Base-by-base conservation (phyloP, 2,797 vertebrate genomes). In the Sebastolobus alascanus region DNA sequence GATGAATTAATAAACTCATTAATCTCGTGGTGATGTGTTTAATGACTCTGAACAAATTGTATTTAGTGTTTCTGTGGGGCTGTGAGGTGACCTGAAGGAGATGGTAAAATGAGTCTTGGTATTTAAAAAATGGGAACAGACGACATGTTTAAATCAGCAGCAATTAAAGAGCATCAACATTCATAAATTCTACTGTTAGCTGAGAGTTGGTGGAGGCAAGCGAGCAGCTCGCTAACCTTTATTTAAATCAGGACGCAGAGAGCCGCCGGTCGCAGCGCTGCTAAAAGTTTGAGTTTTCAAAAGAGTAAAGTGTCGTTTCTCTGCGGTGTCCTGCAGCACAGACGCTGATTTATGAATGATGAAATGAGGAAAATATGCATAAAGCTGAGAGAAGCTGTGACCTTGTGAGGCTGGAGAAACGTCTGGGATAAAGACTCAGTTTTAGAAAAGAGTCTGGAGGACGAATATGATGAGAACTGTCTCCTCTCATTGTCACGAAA, bases 161-260 rank as follows among this genome's bases (percentile, higher is more conserved):
- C 72, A 73, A 76, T 73, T 84, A 76, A 58, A 73, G 46, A 14
- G 25, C 65, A 54, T 16, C 16, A 7, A n/a, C 76, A 52, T 76
- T 67, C 64, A 78, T 13, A 16, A 6, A 78, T 37, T 73, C 46
- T 61, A 52, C 76, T 65, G 29, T 40, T 6, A 18, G 54, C 71
- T 8, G 78, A n/a, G 59, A n/a, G 29, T 16, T 0, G 1, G 46
- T 35, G n/a, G 6, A n/a, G n/a, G n/a, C n/a, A n/a, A 56, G 75
- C 46, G 79, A 66, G 50, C 71, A 52, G 56, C 79, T 60, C 63
- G 16, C 61, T 71, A 63, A 80, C 80, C 71, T 79, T 75, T 67
- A 69, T 60, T 64, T 55, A 72, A 75, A 71, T 35, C 5, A 12
- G 29, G 29, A 60, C 29, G 16, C 56, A 16, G 56, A 59, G 25